Evolutionary conservation across 2,113 vertebrate species (phyloP).

Genomic region (Cygnus atratus): DNA sequence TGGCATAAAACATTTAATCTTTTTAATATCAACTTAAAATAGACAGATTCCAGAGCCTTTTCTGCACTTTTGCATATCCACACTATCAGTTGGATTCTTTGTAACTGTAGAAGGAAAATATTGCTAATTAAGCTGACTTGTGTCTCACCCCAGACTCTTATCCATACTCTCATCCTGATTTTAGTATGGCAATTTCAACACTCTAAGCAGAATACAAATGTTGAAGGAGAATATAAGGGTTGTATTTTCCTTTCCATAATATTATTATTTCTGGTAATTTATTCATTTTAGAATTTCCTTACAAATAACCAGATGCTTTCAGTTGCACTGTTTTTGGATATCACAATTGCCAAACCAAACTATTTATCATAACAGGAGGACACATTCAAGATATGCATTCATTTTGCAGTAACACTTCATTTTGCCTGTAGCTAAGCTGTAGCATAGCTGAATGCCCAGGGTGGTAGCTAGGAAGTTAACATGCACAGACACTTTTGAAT

Average conservation of each 20-base stretch:
- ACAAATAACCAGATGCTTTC: not conserved
- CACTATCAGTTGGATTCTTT: not conserved
- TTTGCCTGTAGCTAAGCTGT: not conserved
- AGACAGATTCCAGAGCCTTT: not conserved
- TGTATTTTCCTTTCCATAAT: not conserved
- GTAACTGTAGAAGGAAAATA: not conserved
- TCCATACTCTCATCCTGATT: not conserved
- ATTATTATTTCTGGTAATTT: not conserved
- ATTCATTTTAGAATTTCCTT: not conserved
- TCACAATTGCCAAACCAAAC: not conserved
- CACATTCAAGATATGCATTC: not conserved
- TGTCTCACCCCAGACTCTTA: not conserved
- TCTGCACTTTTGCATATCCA: not conserved
- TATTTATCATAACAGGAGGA: not conserved
- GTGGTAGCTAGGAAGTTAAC: not conserved
- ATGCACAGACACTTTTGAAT: not conserved
- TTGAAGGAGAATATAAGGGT: not conserved
- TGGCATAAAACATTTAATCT: not conserved
- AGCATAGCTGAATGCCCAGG: not conserved
- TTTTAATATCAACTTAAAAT: not conserved
- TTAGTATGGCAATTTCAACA: not conserved
- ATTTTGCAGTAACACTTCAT: not conserved
- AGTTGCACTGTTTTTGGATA: not conserved
- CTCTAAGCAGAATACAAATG: not conserved
- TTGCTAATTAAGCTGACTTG: not conserved